Evolutionary conservation across 2,888 invertebrate species (phyloP).

Genomic region (Pterobdella sp.): DNA sequence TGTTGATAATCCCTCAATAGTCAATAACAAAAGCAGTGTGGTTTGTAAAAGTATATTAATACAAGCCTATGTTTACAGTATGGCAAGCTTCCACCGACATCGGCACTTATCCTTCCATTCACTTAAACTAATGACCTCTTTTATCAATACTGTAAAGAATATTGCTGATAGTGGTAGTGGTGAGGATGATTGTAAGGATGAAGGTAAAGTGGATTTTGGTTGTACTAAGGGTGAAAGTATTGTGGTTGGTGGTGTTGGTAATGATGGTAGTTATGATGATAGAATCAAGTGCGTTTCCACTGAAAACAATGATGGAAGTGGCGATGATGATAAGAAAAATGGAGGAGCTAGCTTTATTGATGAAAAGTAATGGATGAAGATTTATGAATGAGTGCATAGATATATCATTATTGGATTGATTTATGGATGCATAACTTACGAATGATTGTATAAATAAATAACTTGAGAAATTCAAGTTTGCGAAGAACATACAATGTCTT

Average conservation of each 20-base stretch:
- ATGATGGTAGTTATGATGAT: background rate
- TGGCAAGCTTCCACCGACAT: background rate
- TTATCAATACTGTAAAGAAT: background rate
- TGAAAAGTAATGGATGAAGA: background rate
- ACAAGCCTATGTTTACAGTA: background rate
- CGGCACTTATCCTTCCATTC: background rate
- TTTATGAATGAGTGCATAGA: background rate
- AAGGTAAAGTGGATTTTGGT: background rate
- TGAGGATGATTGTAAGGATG: background rate
- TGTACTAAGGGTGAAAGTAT: background rate
- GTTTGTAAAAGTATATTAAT: background rate
- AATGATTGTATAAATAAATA: too few species aligned
- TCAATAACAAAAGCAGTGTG: background rate
- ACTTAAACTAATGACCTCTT: background rate
- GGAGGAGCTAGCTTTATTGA: background rate
- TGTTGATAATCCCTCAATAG: background rate
- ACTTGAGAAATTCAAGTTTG: too few species aligned
- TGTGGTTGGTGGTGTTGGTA: background rate
- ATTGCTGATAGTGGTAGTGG: background rate
- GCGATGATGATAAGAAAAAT: background rate
- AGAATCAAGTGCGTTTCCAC: background rate
- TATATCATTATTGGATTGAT: background rate
- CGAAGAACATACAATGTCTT: too few species aligned
- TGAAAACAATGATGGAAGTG: background rate
- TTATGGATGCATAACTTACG: too few species aligned